phyloP scores from a whole-genome alignment of 35 echinoderm and acorn worm genomes.

The Anneissia japonica region DNA sequence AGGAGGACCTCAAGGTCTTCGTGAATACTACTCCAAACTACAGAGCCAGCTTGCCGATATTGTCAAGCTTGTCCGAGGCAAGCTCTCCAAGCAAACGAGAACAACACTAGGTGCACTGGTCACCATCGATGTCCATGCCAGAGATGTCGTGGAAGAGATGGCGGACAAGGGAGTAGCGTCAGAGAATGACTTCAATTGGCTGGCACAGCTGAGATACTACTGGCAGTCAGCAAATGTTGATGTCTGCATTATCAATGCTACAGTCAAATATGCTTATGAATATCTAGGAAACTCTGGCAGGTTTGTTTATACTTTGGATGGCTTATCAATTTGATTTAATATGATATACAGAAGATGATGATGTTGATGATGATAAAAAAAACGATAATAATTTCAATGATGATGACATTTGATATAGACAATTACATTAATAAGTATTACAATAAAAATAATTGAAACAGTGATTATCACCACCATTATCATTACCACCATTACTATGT shows the following conservation, averaged over 20 bases:
- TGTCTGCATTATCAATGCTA: conserved; percentile 89
- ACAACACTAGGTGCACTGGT: conserved; percentile 81
- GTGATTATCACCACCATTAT: too few relatives aligned
- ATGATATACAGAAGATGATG: too few relatives aligned
- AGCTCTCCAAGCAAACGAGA: conserved; percentile 95
- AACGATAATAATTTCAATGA: too few relatives aligned
- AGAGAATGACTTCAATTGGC: conserved; percentile 99
- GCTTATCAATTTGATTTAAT: too few relatives aligned
- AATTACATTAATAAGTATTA: too few relatives aligned
- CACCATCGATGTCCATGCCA: conserved; percentile 91
- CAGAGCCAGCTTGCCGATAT: conserved; percentile 67
- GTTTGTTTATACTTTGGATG: conserved; percentile 28
- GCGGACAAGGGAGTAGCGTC: conserved; percentile 76
- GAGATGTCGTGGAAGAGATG: conserved; percentile 93
- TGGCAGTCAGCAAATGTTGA: conserved; percentile 84
- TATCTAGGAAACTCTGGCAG: conserved; percentile 98
- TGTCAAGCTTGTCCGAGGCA: conserved; percentile 81
- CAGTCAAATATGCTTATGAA: conserved; percentile 95
- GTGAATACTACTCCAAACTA: conserved; percentile 74
- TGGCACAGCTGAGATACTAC: conserved; percentile 91
- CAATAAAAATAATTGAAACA: too few relatives aligned
- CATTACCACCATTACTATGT: too few relatives aligned
- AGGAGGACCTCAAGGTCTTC: conserved; percentile 71
- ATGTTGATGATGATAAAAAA: too few relatives aligned
- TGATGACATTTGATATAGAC: too few relatives aligned